Conservation (phyloP, 2,113 vertebrate species). For the Parus major region DNA sequence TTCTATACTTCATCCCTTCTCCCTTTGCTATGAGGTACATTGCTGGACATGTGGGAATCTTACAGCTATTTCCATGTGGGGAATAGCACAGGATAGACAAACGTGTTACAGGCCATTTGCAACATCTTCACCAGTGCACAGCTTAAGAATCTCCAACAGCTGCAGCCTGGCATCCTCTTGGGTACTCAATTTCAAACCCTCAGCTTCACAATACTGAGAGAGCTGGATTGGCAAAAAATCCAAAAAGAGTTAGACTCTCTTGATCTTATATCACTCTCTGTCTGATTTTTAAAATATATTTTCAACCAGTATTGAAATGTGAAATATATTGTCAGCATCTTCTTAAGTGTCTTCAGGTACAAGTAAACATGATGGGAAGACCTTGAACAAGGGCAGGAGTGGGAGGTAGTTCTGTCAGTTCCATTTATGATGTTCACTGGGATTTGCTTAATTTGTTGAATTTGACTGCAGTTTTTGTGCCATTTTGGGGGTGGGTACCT, state of each 20-base stretch:
- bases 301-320: neutral
- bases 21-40: accelerated
- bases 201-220: neutral
- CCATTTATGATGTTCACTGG: neutral
- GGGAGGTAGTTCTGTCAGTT: neutral
- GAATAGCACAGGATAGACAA: neutral
- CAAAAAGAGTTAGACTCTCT: neutral
- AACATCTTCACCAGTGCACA: neutral
- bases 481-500: neutral
- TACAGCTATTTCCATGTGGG: neutral
- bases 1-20: neutral
- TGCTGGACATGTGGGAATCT: neutral
- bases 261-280: neutral
- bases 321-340: neutral
- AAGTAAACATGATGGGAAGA: neutral
- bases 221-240: neutral
- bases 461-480: neutral
- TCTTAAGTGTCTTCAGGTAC: neutral
- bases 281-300: neutral
- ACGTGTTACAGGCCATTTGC: neutral
- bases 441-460: neutral
- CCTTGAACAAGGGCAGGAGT: neutral
- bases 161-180: neutral
- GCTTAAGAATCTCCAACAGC: neutral
- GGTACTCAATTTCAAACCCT: neutral